Evolutionary conservation across 2,888 invertebrate species (phyloP).

Genomic region (Amblyteles armatorius): DNA sequence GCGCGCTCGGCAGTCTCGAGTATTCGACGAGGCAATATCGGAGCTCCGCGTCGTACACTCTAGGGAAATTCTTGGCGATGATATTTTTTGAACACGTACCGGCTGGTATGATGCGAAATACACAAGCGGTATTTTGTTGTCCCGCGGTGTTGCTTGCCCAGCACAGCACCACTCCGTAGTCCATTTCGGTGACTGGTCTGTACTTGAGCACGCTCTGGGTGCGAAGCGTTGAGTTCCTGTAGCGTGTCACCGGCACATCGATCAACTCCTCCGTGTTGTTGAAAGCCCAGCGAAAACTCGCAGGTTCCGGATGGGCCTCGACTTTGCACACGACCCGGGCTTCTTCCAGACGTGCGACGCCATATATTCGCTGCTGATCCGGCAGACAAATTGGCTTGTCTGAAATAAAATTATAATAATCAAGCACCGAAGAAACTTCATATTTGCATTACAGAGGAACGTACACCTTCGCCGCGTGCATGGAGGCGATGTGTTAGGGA

Average conservation of each 20-base stretch:
- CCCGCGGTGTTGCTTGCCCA: conserved; percentile 91
- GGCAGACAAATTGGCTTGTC: conserved; percentile 93
- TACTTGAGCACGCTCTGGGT: conserved; percentile 89
- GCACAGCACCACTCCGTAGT: conserved; percentile 92
- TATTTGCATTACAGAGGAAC: neutral
- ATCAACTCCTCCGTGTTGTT: conserved; percentile 94
- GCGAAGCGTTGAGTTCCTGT: conserved; percentile 86
- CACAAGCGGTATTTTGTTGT: conserved; percentile 90
- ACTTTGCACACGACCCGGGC: conserved; percentile 93
- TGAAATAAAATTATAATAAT: conserved; percentile 82
- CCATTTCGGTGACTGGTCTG: conserved; percentile 90
- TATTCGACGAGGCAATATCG: neutral
- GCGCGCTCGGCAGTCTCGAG: neutral
- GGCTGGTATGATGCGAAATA: conserved; percentile 90
- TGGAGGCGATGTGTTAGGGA: neutral
- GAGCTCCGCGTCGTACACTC: neutral
- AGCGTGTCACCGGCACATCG: conserved; percentile 90
- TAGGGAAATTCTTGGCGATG: neutral
- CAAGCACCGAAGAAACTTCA: neutral
- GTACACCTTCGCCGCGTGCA: neutral
- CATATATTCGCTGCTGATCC: conserved; percentile 92
- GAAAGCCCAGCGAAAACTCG: conserved; percentile 94
- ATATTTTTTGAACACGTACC: conserved; percentile 77
- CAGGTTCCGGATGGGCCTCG: conserved; percentile 93
- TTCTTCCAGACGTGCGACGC: conserved; percentile 93